phyloP scores from a whole-genome alignment of 2,113 vertebrate genomes.

The Lethenteron camtschaticum region DNA sequence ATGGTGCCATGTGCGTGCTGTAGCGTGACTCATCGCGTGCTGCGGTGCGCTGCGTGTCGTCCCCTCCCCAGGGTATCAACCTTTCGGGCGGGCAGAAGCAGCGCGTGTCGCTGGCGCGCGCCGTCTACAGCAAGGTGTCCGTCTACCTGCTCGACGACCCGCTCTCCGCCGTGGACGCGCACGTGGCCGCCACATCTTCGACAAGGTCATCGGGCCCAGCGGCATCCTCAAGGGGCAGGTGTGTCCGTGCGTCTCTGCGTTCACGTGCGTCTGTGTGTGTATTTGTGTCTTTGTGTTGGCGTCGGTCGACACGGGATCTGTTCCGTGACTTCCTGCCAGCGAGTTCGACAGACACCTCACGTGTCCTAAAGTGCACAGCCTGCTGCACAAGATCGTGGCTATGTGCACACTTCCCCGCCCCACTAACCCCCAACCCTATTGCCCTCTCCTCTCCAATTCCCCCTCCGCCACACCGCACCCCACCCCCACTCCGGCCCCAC shows the following conservation, averaged over 20 bases:
- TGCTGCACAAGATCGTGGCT: too few species aligned
- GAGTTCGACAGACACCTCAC: too few species aligned
- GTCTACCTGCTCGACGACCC: slow-evolving; percentile 71
- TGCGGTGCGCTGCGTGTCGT: too few species aligned
- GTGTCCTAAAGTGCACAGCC: too few species aligned
- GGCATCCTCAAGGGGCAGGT: slow-evolving; percentile 66
- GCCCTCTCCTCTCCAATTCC: too few species aligned
- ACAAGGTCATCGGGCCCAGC: slow-evolving; percentile 61
- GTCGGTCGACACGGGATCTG: not conserved
- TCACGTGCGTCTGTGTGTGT: too few species aligned
- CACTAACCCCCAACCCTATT: too few species aligned
- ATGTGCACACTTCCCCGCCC: too few species aligned
- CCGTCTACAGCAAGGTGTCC: slow-evolving; percentile 46
- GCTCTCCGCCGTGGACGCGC: slow-evolving; percentile 68
- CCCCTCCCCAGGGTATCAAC: slow-evolving; percentile 48
- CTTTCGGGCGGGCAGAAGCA: slow-evolving; percentile 88
- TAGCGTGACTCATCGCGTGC: too few species aligned
- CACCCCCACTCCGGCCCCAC: not conserved
- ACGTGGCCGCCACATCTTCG: slow-evolving; percentile 89
- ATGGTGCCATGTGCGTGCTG: too few species aligned
- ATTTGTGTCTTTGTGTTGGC: not conserved
- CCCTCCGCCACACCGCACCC: too few species aligned
- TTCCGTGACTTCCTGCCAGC: too few species aligned
- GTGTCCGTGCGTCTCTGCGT: not conserved
- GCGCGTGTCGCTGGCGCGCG: slow-evolving; percentile 62